Evolutionary conservation across 2,888 invertebrate species (phyloP), one percentile per base, ranked within the genome.

Genomic region (Eupithecia inturbata): DNA sequence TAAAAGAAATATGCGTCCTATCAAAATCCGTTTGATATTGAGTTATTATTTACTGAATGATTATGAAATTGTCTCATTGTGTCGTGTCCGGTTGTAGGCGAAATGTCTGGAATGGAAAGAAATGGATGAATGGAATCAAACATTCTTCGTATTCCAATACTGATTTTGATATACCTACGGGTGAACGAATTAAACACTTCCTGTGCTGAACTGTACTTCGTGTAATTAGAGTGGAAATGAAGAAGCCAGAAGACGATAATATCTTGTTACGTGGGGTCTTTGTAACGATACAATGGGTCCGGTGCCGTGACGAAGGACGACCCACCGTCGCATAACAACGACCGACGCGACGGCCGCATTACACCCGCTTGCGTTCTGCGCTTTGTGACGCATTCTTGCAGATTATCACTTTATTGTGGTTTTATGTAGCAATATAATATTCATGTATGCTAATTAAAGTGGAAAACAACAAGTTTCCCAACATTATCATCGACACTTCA

Each of bases 291-390:
- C 92, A 93, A 93, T 92, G 88, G 89, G 84, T 84, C 88, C 87
- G 89, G 90, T 88, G 87, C 90, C 90, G 92, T 91, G 88, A 89
- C 91, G 93, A 93, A 94, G 94, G 94, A 87, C 92, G 90, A 87
- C 81, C 85, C 88, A 89, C 80, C 90, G 82, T 87, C 86, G 92
- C 91, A 91, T 91, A 91, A 93, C 90, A 89, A 87, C 39, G 39
- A 45, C 26, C 26, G 26, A 85, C 88, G 90, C 39, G 39, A 45
- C 26, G 57, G 26, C 85, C 88, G 90, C 90, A 90, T 89, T 89
- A 80, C 81, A 85, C 80, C 82, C 77, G 82, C 79, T 81, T 78
- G 80, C 76, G 75, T 74, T 80, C 82, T 83, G 85, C 84, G 79
- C 78, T 80, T 79, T 83, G 81, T 84, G 87, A 85, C 84, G 83